phyloP scores from a whole-genome alignment of 2,797 vertebrate species.

The Molothrus aeneus region DNA sequence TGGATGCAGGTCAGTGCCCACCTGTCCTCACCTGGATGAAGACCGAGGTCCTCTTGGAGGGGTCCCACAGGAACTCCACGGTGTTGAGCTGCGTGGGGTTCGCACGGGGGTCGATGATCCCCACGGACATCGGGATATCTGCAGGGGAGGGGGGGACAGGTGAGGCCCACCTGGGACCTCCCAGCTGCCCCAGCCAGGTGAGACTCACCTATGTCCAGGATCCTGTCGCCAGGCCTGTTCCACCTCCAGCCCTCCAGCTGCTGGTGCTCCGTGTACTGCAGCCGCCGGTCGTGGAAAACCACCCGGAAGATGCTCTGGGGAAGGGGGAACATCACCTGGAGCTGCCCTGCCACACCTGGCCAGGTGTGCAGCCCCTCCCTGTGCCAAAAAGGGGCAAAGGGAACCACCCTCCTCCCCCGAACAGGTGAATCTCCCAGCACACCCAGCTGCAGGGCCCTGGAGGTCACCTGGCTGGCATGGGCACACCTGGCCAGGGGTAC shows the following conservation, averaged over 20 bases:
- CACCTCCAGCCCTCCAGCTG: slow-evolving; percentile 97
- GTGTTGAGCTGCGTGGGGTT: slow-evolving; percentile 97
- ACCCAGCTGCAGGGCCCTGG: rapidly evolving
- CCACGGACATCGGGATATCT: slow-evolving; percentile 98
- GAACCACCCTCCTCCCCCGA: rapidly evolving
- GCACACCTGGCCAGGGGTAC: neutral
- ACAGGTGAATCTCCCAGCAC: neutral
- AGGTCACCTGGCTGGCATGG: neutral
- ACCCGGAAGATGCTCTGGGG: slow-evolving; percentile 93
- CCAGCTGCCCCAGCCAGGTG: neutral
- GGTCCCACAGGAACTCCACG: slow-evolving; percentile 97
- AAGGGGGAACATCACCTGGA: neutral
- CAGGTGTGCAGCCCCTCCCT: too few relatives aligned
- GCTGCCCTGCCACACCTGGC: neutral
- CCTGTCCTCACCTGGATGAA: slow-evolving; percentile 89
- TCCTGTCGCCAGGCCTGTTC: slow-evolving; percentile 94
- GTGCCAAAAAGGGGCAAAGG: neutral
- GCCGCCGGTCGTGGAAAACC: slow-evolving; percentile 92
- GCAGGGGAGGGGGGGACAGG: neutral
- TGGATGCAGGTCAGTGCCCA: rapidly evolving
- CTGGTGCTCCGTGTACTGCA: slow-evolving; percentile 96
- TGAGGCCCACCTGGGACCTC: neutral
- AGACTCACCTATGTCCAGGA: slow-evolving; percentile 90
- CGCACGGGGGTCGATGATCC: slow-evolving; percentile 92
- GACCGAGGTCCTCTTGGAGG: slow-evolving; percentile 93